These are phyloP conservation scores for Merodon equestris DNA, from an alignment of 2,888 invertebrate species.

Conservation along the genomic window DNA sequence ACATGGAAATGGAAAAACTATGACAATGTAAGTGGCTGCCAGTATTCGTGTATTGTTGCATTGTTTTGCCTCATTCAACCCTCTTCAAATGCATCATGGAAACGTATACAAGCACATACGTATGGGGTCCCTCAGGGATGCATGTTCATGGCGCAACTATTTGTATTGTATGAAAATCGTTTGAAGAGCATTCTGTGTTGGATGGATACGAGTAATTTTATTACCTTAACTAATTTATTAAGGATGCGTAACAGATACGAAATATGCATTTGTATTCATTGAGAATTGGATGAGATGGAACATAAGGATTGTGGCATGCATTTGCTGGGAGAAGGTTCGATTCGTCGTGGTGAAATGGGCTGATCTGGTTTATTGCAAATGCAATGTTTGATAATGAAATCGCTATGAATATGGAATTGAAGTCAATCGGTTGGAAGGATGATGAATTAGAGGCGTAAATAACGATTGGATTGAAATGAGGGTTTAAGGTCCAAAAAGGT, in stretches of 20 bases:
- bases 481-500: too few species aligned
- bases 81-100: constrained; percentile 42
- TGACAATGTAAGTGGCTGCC: constrained; percentile 63
- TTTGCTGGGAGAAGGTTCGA: constrained; percentile 57
- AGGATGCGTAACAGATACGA: constrained; percentile 43
- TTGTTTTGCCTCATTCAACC: constrained; percentile 50
- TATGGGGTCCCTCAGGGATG: constrained; percentile 57
- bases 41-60: constrained; percentile 38
- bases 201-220: constrained; percentile 39
- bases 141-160: constrained; percentile 36
- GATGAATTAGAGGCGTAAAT: background rate
- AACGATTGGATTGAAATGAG: too few species aligned
- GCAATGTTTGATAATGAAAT: constrained; percentile 57
- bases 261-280: background rate
- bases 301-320: constrained; percentile 28
- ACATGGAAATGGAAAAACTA: constrained; percentile 64
- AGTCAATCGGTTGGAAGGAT: constrained; percentile 53
- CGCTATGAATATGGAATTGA: constrained; percentile 65
- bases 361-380: constrained; percentile 46
- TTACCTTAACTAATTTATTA: constrained; percentile 66
- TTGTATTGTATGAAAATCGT: constrained; percentile 50
- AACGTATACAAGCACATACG: constrained; percentile 11
- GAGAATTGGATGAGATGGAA: too few species aligned
- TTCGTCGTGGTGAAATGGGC: constrained; percentile 67
- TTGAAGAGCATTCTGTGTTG: background rate